phyloP scores from a whole-genome alignment of 2,888 invertebrate species.

The Portevinia maculata region DNA sequence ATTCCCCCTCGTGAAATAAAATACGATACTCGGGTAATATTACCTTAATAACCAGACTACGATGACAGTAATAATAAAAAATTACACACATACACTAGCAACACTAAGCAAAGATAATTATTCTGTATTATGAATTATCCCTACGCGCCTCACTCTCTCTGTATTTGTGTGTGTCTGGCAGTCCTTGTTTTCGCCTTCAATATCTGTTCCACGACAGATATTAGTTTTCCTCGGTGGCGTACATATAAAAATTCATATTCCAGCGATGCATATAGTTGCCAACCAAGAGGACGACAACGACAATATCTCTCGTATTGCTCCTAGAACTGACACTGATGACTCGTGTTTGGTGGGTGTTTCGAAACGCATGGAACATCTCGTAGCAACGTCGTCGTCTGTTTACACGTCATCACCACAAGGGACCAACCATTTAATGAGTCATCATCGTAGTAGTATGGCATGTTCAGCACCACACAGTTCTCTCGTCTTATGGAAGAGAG shows the following conservation, averaged over 20 bases:
- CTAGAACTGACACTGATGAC: conserved; percentile 21
- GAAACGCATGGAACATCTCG: conserved; percentile 41
- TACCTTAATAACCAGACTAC: conserved; percentile 52
- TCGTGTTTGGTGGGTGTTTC: background rate
- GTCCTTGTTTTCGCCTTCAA: conserved; percentile 27
- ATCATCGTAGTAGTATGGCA: conserved; percentile 59
- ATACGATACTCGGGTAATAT: conserved; percentile 42
- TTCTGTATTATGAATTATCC: conserved; percentile 64
- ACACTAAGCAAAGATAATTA: conserved; percentile 64
- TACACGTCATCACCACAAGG: conserved; percentile 68
- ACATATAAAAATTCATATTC: conserved; percentile 31
- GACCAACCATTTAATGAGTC: conserved; percentile 73
- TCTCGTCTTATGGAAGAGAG: conserved; percentile 6
- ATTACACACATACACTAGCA: conserved; percentile 48
- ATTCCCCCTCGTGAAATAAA: conserved; percentile 26
- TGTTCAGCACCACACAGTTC: conserved; percentile 26
- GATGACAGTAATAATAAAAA: conserved; percentile 67
- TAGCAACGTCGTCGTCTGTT: conserved; percentile 53
- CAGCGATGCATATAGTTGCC: background rate
- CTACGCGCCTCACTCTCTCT: conserved; percentile 20
- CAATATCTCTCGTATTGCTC: conserved; percentile 36
- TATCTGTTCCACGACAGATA: conserved; percentile 50
- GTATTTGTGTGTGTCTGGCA: background rate
- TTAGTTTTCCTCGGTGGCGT: conserved; percentile 27
- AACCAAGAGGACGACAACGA: conserved; percentile 10